Evolutionary conservation across 2,888 invertebrate genomes (phyloP), one percentile per base, ranked within the genome.

Genomic region (Amphiduros pacificus): DNA sequence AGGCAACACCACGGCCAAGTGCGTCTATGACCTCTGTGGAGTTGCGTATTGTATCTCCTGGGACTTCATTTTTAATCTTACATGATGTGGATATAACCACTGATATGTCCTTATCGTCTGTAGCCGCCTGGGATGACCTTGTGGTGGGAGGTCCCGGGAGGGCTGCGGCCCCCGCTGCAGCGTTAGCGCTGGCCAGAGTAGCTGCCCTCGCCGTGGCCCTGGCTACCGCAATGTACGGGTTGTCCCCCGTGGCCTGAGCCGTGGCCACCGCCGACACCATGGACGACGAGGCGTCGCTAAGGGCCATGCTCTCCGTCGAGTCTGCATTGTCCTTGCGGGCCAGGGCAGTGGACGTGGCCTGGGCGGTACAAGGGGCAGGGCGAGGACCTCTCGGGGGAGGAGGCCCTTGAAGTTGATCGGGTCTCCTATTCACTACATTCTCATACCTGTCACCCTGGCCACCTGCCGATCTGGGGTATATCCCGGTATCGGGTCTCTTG

Each of bases 181-280:
- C 65, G 28, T 55, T 63, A 26, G 65, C 65, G 6, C 51, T 57
- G 14, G 65, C 65, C 1, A 63, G 53, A 27, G 58, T 61, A n/a
- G 65, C 65, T 9, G 65, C 63, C 14, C 63, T 48, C 14, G 65
- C 65, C n/a, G 65, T 58, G n/a, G 65, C 65, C 48, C 65, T 52
- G 2, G 65, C 65, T 6, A 65, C 63, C 20, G 65, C 65, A 9
- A 65, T 61, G 51, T 65, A 65, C 9, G 63, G 65, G 31, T 63
- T 65, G 2, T 50, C 48, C 27, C 58, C 65, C 1, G 61, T 63
- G 11, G 63, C 65, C 22, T 63, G 58, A 14, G 65, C 65, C 5
- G 51, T 60, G 2, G 60, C 65, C 3, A 63, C 54, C 2, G 65
- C 65, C 2, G 62, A 65, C 9, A 65, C 60, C 2, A 62, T 36